phyloP scores from a whole-genome alignment of 2,113 vertebrate genomes.

The Thermophis baileyi region DNA sequence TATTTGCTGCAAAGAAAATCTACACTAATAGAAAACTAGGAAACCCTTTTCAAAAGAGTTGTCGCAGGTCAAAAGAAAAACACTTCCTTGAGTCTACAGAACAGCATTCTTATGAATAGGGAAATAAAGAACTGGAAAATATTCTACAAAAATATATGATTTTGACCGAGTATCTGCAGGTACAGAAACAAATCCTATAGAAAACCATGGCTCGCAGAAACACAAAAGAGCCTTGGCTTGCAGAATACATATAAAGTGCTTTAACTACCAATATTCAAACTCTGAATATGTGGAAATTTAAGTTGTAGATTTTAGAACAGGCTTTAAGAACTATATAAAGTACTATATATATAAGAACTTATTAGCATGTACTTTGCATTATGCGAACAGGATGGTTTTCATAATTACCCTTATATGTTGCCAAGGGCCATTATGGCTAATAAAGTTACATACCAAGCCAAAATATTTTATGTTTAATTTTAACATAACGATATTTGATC shows the following conservation, averaged over 20 bases:
- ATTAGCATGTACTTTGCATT: constrained; percentile 16
- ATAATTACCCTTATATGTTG: background rate
- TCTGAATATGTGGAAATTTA: constrained; percentile 26
- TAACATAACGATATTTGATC: background rate
- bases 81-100: constrained; percentile 55
- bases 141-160: constrained; percentile 59
- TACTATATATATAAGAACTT: constrained; percentile 17
- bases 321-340: constrained; percentile 32
- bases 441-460: background rate
- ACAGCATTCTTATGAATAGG: constrained; percentile 55
- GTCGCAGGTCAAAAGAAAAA: constrained; percentile 42
- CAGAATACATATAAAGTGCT: constrained; percentile 14
- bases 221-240: constrained; percentile 23
- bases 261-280: constrained; percentile 24
- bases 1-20: background rate
- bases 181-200: constrained; percentile 45
- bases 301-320: constrained; percentile 1
- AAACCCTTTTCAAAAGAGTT: constrained; percentile 28
- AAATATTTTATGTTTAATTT: background rate
- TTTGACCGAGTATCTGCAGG: constrained; percentile 46
- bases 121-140: constrained; percentile 59
- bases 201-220: constrained; percentile 33
- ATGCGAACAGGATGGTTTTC: constrained; percentile 17
- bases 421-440: constrained; percentile 4
- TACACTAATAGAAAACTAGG: constrained; percentile 47